Evolutionary conservation across 2,113 vertebrate genomes (phyloP).

Genomic region (Artemisiospiza belli): DNA sequence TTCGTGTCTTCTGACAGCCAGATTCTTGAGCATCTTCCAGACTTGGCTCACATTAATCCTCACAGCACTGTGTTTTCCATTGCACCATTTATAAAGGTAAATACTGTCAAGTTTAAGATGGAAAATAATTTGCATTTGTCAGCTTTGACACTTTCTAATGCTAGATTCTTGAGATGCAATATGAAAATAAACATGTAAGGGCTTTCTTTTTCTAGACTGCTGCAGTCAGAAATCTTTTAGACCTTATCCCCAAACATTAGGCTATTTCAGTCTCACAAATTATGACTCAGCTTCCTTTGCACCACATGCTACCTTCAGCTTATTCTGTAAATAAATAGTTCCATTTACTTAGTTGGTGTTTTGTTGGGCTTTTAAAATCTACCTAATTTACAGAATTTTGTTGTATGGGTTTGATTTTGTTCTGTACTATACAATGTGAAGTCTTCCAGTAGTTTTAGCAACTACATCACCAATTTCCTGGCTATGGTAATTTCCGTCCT

Average conservation of each 20-base stretch:
- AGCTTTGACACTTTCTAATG: background rate
- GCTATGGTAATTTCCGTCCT: background rate
- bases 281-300: background rate
- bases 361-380: fast-evolving
- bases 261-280: background rate
- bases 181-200: background rate
- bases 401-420: background rate
- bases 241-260: background rate
- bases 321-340: background rate
- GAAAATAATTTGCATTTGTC: background rate
- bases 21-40: background rate
- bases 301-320: background rate
- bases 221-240: background rate
- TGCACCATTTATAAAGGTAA: background rate
- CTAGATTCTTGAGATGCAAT: background rate
- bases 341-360: background rate
- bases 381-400: background rate
- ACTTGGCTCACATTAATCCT: background rate
- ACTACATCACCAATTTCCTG: background rate
- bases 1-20: background rate
- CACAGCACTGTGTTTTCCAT: background rate
- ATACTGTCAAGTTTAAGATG: background rate
- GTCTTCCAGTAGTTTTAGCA: background rate
- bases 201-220: background rate
- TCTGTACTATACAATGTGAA: background rate